A percentile compares a stretch with the other conserved stretches of the same genome.
Evolutionary conservation across 1,140 invertebrate genomes (phyloP).

Genomic region (Musca vetustissima): DNA sequence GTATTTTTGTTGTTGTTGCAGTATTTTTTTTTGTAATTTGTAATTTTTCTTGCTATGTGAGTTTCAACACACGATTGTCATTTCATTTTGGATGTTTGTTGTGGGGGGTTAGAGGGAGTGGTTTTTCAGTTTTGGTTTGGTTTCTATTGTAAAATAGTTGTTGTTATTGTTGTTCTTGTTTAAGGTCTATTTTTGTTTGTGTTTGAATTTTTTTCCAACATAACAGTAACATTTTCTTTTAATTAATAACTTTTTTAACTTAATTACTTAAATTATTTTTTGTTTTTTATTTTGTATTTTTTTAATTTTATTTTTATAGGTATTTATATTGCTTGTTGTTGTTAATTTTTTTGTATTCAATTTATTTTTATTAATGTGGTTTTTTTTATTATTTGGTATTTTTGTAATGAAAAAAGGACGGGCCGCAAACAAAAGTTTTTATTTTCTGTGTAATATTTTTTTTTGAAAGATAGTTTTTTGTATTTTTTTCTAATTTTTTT

Average conservation of each 20-base stretch:
- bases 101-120: too few species aligned
- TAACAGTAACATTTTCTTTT: neutral
- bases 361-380: neutral
- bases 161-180: neutral
- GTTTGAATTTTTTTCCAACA: neutral
- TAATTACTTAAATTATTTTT: too few species aligned
- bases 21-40: too few species aligned
- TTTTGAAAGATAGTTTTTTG: neutral
- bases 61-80: too few species aligned
- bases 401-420: slow-evolving; percentile 11
- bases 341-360: neutral
- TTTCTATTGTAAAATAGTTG: neutral
- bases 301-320: neutral
- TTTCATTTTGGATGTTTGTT: too few species aligned
- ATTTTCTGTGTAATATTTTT: neutral
- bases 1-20: too few species aligned
- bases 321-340: neutral
- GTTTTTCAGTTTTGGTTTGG: too few species aligned
- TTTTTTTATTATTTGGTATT: neutral
- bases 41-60: too few species aligned
- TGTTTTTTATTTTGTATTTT: slow-evolving; percentile 14
- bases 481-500: neutral
- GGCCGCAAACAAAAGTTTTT: slow-evolving; percentile 11
- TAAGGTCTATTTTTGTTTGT: neutral
- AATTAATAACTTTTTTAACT: neutral